Percentiles rank a stretch among this genome's conserved stretches.
These are phyloP conservation scores for Glomeris maerens DNA, from an alignment of 1,140 invertebrate species.

Conservation along the genomic window DNA sequence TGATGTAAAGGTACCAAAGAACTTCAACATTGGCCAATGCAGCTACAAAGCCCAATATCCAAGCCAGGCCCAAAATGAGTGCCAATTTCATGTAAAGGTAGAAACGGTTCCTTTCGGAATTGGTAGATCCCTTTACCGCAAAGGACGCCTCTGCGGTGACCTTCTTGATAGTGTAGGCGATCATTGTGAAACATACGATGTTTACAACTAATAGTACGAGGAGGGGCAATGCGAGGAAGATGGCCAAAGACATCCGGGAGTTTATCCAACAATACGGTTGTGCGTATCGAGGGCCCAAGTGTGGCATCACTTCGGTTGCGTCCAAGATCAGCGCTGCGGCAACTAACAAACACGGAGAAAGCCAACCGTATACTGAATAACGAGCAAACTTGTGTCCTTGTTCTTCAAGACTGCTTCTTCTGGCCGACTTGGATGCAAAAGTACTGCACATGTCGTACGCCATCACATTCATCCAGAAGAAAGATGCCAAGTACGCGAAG, in stretches of 20 bases:
- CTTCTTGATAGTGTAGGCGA: constrained; percentile 20
- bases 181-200: constrained; percentile 38
- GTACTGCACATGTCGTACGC: constrained; percentile 27
- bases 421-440: background rate
- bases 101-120: constrained; percentile 23
- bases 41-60: constrained; percentile 36
- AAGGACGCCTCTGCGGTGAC: background rate
- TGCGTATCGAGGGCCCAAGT: background rate
- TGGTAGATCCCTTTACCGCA: background rate
- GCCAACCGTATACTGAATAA: constrained; percentile 5
- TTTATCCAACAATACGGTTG: background rate
- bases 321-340: background rate
- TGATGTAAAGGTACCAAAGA: constrained; percentile 27
- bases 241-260: constrained; percentile 2
- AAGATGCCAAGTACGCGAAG: constrained; percentile 29
- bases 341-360: background rate
- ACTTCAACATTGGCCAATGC: constrained; percentile 18
- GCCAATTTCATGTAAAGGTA: constrained; percentile 36
- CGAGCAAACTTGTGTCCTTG: background rate
- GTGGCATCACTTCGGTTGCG: background rate
- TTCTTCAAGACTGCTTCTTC: background rate
- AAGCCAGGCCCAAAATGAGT: constrained; percentile 36
- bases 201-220: constrained; percentile 33
- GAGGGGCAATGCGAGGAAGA: constrained; percentile 16
- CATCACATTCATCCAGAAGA: constrained; percentile 36